phyloP scores from a whole-genome alignment of 2,113 vertebrate genomes.

The Nothocercus nigrocapillus region DNA sequence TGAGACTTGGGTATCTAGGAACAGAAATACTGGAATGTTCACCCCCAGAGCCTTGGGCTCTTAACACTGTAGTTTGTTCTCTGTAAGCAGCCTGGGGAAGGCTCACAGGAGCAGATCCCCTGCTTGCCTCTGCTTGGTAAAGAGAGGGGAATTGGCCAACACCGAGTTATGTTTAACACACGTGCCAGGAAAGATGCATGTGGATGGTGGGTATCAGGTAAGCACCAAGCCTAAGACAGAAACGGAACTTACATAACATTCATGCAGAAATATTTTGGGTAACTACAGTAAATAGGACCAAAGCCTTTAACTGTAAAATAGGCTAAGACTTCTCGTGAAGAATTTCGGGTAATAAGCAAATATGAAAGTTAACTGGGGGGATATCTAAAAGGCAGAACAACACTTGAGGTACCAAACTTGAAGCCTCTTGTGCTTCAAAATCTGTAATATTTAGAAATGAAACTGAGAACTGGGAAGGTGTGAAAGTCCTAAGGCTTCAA shows the following conservation, averaged over 20 bases:
- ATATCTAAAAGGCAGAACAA: constrained; percentile 59
- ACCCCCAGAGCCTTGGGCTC: background rate
- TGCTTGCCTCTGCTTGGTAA: background rate
- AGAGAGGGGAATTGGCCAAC: background rate
- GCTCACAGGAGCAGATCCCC: background rate
- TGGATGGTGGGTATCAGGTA: constrained; percentile 1
- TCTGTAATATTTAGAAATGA: constrained; percentile 65
- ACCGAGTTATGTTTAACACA: background rate
- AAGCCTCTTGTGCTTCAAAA: constrained; percentile 62
- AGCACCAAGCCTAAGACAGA: constrained; percentile 2
- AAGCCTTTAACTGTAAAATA: constrained; percentile 69
- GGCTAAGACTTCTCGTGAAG: constrained; percentile 45
- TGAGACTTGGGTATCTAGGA: background rate
- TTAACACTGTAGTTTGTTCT: background rate
- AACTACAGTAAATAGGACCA: constrained; percentile 64
- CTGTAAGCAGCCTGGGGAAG: background rate
- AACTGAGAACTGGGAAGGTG: constrained; percentile 37
- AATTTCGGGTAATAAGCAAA: constrained; percentile 56
- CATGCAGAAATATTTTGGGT: constrained; percentile 46
- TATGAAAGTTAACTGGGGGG: constrained; percentile 48
- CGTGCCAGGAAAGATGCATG: background rate
- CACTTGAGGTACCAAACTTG: constrained; percentile 61
- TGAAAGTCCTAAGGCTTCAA: constrained; percentile 54
- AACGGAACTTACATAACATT: constrained; percentile 48
- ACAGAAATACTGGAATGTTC: background rate